These are phyloP conservation scores for Andricus grossulariae DNA, from an alignment of 1,140 invertebrate genomes.

Conservation along the genomic window DNA sequence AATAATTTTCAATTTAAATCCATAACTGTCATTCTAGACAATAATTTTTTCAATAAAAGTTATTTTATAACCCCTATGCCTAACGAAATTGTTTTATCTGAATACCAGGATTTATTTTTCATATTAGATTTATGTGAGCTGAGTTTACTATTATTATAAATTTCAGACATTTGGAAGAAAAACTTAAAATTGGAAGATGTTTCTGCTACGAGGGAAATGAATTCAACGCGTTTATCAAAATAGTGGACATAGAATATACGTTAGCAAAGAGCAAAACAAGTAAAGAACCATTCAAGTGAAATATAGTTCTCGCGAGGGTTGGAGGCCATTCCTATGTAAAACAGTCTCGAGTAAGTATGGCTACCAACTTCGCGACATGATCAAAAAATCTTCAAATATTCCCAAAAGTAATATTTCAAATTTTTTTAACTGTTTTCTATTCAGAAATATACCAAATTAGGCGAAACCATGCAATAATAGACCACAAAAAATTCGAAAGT, in stretches of 20 bases:
- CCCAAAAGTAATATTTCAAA: background rate
- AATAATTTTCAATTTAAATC: too few species aligned
- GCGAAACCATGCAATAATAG: too few species aligned
- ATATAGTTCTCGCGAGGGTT: constrained; percentile 17
- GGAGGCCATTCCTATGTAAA: constrained; percentile 20
- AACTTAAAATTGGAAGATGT: background rate
- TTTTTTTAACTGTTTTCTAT: background rate
- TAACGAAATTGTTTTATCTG: too few species aligned
- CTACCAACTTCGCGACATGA: constrained; percentile 2
- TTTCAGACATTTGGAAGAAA: background rate
- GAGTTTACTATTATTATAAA: background rate
- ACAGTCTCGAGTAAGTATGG: constrained; percentile 8
- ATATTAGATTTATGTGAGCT: too few species aligned
- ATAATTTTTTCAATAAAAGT: too few species aligned
- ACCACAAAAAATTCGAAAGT: too few species aligned
- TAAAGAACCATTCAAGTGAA: constrained; percentile 28
- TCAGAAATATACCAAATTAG: background rate
- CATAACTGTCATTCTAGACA: too few species aligned
- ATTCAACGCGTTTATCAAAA: constrained; percentile 21
- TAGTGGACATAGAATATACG: constrained; percentile 1
- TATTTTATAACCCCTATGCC: too few species aligned
- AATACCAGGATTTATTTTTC: too few species aligned
- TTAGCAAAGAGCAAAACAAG: constrained; percentile 21
- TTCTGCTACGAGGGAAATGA: too few species aligned
- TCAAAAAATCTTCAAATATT: constrained; percentile 3